Base-by-base conservation (phyloP, 1,140 invertebrate species). In the Temnothorax nylanderi region DNA sequence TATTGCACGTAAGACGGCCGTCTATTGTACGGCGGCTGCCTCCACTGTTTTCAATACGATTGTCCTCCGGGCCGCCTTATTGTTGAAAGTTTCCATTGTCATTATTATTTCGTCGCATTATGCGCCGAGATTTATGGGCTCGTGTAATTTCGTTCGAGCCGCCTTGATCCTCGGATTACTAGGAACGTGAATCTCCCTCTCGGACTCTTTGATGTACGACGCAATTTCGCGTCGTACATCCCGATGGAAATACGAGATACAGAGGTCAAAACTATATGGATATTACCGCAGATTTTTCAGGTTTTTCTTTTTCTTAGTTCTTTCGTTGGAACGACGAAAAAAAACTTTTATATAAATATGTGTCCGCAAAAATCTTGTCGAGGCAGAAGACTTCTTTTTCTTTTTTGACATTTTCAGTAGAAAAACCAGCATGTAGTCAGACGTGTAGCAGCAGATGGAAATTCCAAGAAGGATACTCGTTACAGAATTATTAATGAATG, bases 21-120 rank as follows among this genome's bases (percentile, higher is more conserved):
- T 86, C 90, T 85, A 93, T 94, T 94, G 93, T 93, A 85, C 56
- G 87, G 56, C 88, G 88, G 65, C 71, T 87, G 86, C 88, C 91
- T 87, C 71, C 85, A 88, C 89, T 90, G 93, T 93, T 94, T 94
- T 95, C 94, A 94, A 94, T 94, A 92, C 93, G 93, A 95, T 95
- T 95, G 94, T 95, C 92, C 91, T 86, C 74, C 72, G 49, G 81
- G 62, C 11, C 72, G 85, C 86, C 94, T 93, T 94, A 94, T 94
- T 94, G 94, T 94, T 91, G 90, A 92, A 94, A 94, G 91, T 94
- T 94, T 94, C 93, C 89, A 94, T 94, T 94, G 93, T 94, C 91
- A 92, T 94, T 94, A 94, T 94, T 94, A 94, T 94, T 93, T 94
- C 91, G 89, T 92, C 90, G 93, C 89, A 93, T 92, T 93, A 91